Conservation (phyloP, 2,888 invertebrate genomes). For the Cephus nigrinus region DNA sequence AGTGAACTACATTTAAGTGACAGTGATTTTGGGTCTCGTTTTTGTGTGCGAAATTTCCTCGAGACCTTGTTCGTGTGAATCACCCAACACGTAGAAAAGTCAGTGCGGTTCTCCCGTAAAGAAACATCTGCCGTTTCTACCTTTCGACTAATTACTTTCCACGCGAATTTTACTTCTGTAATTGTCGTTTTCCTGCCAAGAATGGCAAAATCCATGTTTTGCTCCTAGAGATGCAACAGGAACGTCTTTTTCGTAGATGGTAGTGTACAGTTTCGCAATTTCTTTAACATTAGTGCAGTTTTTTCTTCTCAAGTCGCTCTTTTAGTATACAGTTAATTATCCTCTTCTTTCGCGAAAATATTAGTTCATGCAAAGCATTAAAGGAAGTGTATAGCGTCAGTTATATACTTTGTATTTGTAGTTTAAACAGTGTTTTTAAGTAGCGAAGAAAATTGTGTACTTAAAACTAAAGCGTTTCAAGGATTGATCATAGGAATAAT, state of each 20-base stretch:
- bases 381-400: neutral
- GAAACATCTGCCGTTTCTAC: too few relatives aligned
- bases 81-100: too few relatives aligned
- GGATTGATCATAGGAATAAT: neutral
- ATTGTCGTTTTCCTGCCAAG: too few relatives aligned
- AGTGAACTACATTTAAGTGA: too few relatives aligned
- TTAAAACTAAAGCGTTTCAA: neutral
- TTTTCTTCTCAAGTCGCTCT: neutral
- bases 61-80: too few relatives aligned
- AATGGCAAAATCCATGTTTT: too few relatives aligned
- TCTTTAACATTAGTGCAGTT: neutral
- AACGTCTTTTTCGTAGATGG: neutral
- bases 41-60: too few relatives aligned
- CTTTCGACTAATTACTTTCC: too few relatives aligned
- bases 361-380: neutral
- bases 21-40: too few relatives aligned
- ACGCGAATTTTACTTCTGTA: too few relatives aligned
- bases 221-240: neutral
- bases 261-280: neutral
- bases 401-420: neutral
- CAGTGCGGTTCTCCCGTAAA: too few relatives aligned
- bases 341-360: neutral
- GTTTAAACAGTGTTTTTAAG: neutral
- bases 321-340: neutral
- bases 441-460: neutral